phyloP scores from a whole-genome alignment of 2,888 invertebrate genomes.

The Gibbula magus region DNA sequence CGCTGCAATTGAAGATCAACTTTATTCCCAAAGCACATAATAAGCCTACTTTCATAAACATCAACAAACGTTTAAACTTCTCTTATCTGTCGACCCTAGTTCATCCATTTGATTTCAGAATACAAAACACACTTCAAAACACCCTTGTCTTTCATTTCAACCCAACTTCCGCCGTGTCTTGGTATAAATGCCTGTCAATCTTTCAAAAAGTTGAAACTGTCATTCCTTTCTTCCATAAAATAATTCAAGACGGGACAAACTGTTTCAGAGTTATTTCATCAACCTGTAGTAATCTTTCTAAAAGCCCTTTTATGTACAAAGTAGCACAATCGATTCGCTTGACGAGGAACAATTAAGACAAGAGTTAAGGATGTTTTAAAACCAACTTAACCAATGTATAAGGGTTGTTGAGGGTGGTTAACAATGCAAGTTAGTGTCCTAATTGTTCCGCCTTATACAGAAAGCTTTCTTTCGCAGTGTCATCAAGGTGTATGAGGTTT shows the following conservation, averaged over 20 bases:
- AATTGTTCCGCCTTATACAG: background rate
- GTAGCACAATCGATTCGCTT: background rate
- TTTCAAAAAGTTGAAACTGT: background rate
- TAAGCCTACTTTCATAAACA: too few species aligned
- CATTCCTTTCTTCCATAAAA: background rate
- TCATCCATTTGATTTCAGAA: too few species aligned
- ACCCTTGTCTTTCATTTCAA: too few species aligned
- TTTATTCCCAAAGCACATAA: too few species aligned
- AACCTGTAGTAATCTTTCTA: background rate
- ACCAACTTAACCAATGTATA: background rate
- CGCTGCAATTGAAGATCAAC: too few species aligned
- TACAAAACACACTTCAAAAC: too few species aligned
- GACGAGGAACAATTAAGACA: background rate
- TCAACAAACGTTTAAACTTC: too few species aligned
- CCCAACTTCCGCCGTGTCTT: too few species aligned
- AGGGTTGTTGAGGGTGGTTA: background rate
- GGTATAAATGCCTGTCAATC: background rate
- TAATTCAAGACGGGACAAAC: background rate
- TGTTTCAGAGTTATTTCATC: background rate
- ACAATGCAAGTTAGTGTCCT: conserved; percentile 1
- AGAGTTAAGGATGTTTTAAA: conserved; percentile 10
- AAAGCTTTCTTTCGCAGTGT: background rate
- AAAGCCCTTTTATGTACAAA: conserved; percentile 4
- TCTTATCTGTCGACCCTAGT: too few species aligned
- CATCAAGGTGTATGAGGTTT: background rate